Evolutionary conservation across 2,888 invertebrate genomes (phyloP).

Genomic region (Mythimna albipuncta): DNA sequence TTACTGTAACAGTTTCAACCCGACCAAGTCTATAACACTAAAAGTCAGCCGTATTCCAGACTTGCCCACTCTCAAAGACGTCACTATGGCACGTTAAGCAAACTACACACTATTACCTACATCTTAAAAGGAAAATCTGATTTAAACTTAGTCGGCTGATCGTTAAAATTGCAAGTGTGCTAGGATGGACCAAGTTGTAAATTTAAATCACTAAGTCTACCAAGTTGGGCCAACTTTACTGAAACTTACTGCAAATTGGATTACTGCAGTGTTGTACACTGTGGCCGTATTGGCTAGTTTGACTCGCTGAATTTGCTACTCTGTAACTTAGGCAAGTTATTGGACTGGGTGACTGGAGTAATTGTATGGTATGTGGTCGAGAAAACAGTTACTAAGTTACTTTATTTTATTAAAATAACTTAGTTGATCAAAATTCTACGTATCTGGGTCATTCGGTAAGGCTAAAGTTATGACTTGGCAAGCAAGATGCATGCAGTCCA

Average conservation of each 20-base stretch:
- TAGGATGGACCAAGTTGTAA: slow-evolving; percentile 83
- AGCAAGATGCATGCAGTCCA: slow-evolving; percentile 17
- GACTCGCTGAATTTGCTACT: slow-evolving; percentile 67
- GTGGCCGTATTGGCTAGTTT: slow-evolving; percentile 77
- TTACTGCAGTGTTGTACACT: slow-evolving; percentile 75
- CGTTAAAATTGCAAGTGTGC: slow-evolving; percentile 86
- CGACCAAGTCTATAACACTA: slow-evolving; percentile 25
- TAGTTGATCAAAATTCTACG: slow-evolving; percentile 3
- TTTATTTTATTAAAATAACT: slow-evolving; percentile 11
- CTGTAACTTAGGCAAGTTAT: slow-evolving; percentile 44
- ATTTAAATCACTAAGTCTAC: slow-evolving; percentile 89
- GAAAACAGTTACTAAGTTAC: background rate
- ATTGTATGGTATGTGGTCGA: slow-evolving; percentile 20
- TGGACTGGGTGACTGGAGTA: slow-evolving; percentile 17
- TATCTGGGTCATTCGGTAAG: slow-evolving; percentile 38
- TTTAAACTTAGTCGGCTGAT: slow-evolving; percentile 79
- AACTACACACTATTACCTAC: slow-evolving; percentile 70
- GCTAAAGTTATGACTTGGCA: slow-evolving; percentile 36
- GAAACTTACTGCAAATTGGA: slow-evolving; percentile 87
- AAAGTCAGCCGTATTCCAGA: slow-evolving; percentile 47
- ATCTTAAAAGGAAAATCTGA: slow-evolving; percentile 78
- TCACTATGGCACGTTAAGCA: slow-evolving; percentile 57
- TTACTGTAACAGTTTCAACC: slow-evolving; percentile 30
- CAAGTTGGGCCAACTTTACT: slow-evolving; percentile 76
- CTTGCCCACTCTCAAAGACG: slow-evolving; percentile 47